phyloP scores from a whole-genome alignment of 2,888 invertebrate species.

The Bellardia bayeri region DNA sequence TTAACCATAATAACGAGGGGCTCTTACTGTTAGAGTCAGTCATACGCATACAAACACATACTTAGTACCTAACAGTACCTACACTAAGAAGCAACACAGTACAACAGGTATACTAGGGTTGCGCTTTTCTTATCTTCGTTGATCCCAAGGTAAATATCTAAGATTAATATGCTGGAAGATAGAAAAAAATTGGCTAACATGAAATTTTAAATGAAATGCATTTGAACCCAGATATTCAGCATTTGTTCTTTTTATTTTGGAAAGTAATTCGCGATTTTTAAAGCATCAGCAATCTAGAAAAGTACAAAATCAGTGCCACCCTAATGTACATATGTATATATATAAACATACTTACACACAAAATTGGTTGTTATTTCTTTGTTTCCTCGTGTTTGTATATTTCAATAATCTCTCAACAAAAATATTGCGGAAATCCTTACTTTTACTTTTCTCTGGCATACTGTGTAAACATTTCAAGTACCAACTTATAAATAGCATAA shows the following conservation, averaged over 20 bases:
- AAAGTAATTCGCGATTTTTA: no score
- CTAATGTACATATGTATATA: no score
- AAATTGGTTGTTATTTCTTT: constrained; percentile 4
- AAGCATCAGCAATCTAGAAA: no score
- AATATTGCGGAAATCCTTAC: constrained; percentile 26
- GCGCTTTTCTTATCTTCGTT: no score
- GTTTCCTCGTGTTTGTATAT: constrained; percentile 13
- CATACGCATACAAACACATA: background rate
- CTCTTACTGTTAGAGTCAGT: constrained; percentile 9
- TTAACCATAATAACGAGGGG: constrained; percentile 57
- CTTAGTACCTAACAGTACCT: no score
- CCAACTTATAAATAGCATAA: background rate
- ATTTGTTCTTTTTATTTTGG: no score
- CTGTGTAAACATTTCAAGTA: background rate
- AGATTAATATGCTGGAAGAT: no score
- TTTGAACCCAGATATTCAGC: no score
- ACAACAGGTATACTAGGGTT: background rate
- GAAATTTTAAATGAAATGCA: no score
- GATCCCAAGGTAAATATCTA: no score
- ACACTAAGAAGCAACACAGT: background rate
- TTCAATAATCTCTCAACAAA: constrained; percentile 39
- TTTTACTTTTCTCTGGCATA: constrained; percentile 11
- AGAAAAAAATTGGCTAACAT: no score
- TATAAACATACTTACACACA: background rate
- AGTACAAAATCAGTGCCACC: background rate